These are phyloP conservation scores for Uria aalge DNA, from an alignment of 2,113 vertebrate genomes.

Conservation along the genomic window DNA sequence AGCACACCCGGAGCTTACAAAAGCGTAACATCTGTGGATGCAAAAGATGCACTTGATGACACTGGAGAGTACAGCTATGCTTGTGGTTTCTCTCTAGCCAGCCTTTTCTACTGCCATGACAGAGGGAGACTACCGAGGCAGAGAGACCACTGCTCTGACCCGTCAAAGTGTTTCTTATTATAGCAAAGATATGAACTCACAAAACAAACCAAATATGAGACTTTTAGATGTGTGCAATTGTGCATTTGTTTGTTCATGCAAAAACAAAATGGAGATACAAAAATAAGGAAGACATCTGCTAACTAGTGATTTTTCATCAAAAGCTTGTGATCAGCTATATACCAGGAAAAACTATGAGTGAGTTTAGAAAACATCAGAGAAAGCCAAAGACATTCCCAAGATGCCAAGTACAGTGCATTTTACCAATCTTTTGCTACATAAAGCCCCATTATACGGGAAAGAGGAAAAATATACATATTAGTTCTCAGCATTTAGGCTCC, in stretches of 20 bases:
- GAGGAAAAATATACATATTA: not conserved
- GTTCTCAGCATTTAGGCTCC: not conserved
- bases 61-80: accelerated
- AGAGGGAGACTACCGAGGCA: not conserved
- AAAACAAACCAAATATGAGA: not conserved
- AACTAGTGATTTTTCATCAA: not conserved
- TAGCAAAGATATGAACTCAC: not conserved
- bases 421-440: not conserved
- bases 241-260: not conserved
- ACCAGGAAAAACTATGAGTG: not conserved
- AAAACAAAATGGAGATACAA: not conserved
- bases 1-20: not conserved
- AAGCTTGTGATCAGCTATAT: not conserved
- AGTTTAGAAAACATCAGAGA: not conserved
- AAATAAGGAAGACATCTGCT: not conserved
- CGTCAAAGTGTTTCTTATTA: not conserved
- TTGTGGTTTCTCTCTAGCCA: not conserved
- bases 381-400: not conserved
- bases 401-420: not conserved
- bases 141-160: not conserved
- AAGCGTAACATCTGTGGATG: not conserved
- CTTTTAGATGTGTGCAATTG: not conserved
- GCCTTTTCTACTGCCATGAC: not conserved
- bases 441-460: not conserved
- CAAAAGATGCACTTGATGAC: not conserved